Evolutionary conservation across 1,140 invertebrate species (phyloP).

Genomic region (Paramacrobiotus metropolitanus): DNA sequence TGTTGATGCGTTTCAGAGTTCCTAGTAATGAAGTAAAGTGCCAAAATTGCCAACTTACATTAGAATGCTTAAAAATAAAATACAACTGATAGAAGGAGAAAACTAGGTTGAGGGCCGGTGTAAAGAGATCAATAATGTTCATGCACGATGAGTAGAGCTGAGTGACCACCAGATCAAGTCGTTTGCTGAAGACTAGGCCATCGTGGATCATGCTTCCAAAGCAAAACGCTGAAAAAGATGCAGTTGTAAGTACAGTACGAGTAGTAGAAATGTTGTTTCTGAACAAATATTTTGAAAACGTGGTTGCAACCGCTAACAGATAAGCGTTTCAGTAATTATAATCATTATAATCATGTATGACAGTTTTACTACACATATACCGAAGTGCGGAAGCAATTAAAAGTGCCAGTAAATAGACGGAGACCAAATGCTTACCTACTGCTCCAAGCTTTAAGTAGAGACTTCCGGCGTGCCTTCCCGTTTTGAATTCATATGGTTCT

Average conservation of each 20-base stretch:
- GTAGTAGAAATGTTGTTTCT: too few relatives aligned
- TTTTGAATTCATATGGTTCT: conserved; percentile 18
- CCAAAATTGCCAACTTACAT: conserved; percentile 30
- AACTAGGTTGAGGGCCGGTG: conserved; percentile 35
- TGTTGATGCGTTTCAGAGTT: too few relatives aligned
- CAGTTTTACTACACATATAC: too few relatives aligned
- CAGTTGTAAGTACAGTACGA: too few relatives aligned
- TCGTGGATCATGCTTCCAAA: conserved; percentile 43
- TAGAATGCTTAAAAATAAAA: conserved; percentile 50
- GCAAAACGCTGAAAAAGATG: conserved; percentile 38
- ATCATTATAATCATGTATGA: too few relatives aligned
- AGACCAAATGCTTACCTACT: conserved; percentile 38
- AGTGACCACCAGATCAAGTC: conserved; percentile 31
- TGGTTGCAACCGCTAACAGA: too few relatives aligned
- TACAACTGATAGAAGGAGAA: conserved; percentile 44
- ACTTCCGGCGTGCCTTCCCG: conserved; percentile 35
- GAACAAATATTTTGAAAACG: too few relatives aligned
- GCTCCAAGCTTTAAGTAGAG: conserved; percentile 47
- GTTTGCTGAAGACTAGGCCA: conserved; percentile 34
- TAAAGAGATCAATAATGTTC: conserved; percentile 25
- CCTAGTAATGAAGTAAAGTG: background rate
- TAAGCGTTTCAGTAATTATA: too few relatives aligned
- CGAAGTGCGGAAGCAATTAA: too few relatives aligned
- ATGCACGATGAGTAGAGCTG: conserved; percentile 25
- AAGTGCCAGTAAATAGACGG: too few relatives aligned